Percentiles rank a stretch among this genome's conserved stretches.
Conservation (phyloP, 2,797 vertebrate genomes). For the Ciconia nigra region DNA sequence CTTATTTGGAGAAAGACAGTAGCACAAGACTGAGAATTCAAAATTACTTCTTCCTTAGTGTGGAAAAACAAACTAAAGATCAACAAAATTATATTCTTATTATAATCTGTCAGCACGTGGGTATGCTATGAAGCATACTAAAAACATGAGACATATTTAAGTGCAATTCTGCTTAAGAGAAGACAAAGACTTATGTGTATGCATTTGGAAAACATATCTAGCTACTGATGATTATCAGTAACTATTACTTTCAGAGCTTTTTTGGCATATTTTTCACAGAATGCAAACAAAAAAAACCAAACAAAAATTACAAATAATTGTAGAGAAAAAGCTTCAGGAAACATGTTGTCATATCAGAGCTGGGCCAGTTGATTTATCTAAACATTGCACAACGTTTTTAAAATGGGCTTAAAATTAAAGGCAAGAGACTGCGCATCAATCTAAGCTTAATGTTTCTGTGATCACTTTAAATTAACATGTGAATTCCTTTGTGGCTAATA, state of each 20-base stretch:
- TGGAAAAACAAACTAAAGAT: background rate
- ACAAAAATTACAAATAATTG: background rate
- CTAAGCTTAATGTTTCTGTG: background rate
- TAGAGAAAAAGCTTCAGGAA: background rate
- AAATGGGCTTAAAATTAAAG: background rate
- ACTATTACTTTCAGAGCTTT: background rate
- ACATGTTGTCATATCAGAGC: background rate
- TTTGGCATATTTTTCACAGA: background rate
- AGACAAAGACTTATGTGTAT: background rate
- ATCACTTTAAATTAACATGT: background rate
- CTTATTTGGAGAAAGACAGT: background rate
- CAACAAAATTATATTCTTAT: background rate
- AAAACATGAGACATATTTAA: background rate
- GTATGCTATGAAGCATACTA: background rate
- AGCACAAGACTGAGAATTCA: background rate
- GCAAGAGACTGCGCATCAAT: background rate
- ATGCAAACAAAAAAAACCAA: background rate
- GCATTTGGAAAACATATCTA: background rate
- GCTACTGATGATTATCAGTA: background rate
- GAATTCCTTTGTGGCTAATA: background rate
- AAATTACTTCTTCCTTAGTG: background rate
- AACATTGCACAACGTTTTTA: background rate
- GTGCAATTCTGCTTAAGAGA: background rate
- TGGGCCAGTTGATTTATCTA: background rate
- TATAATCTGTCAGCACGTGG: background rate